Conservation (phyloP, 2,113 vertebrate genomes). For the Penelope pileata region DNA sequence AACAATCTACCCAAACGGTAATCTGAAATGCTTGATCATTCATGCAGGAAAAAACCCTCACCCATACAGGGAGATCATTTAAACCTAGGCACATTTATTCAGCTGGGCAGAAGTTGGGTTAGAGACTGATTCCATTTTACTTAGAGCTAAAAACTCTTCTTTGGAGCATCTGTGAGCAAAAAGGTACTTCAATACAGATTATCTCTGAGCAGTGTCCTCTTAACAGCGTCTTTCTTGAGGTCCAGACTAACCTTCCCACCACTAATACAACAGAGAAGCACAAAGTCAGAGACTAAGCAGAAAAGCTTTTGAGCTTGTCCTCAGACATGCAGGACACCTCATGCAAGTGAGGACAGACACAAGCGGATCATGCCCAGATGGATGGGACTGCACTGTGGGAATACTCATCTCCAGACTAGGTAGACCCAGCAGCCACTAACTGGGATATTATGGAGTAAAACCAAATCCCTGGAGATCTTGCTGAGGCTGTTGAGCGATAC, state of each 20-base stretch:
- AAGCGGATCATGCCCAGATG: fast-evolving
- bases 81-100: background rate
- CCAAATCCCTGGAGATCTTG: background rate
- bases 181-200: background rate
- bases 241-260: background rate
- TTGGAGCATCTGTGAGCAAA: fast-evolving
- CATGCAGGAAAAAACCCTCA: background rate
- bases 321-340: too few species aligned
- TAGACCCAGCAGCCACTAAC: background rate
- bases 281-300: background rate
- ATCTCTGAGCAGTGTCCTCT: background rate
- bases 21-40: background rate
- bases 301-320: background rate
- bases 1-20: background rate
- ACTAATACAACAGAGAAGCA: background rate
- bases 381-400: background rate
- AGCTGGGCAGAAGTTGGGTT: background rate
- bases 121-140: background rate
- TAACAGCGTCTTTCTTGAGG: background rate
- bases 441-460: background rate
- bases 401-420: background rate
- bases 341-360: background rate
- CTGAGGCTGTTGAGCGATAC: background rate
- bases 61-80: background rate
- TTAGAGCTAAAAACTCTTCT: background rate